These are phyloP conservation scores for Meles meles DNA, from an alignment of 2,113 vertebrate species.

Conservation along the genomic window DNA sequence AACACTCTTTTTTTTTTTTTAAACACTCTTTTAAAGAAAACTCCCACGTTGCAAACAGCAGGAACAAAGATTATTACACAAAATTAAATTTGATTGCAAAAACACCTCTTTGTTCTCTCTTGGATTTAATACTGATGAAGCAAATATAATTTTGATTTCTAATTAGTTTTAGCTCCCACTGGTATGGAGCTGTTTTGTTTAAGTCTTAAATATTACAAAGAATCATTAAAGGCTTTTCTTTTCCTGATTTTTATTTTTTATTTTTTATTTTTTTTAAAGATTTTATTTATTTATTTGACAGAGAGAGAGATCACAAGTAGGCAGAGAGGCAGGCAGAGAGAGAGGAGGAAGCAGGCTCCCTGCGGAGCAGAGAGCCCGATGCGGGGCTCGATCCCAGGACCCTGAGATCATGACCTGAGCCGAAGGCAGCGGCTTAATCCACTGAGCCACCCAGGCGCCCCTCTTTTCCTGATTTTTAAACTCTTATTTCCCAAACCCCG, in stretches of 20 bases:
- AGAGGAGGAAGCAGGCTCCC: too few relatives aligned
- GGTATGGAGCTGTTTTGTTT: conserved; percentile 38
- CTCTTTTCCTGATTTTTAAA: neutral
- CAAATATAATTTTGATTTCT: conserved; percentile 55
- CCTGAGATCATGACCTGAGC: too few relatives aligned
- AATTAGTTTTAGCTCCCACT: conserved; percentile 60
- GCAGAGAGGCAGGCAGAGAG: too few relatives aligned
- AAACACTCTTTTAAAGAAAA: neutral
- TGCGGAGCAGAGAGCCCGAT: too few relatives aligned
- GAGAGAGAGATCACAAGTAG: too few relatives aligned
- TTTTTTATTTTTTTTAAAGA: too few relatives aligned
- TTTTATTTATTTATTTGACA: too few relatives aligned
- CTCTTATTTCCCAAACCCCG: neutral
- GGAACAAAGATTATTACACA: conserved; percentile 3
- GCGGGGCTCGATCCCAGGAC: too few relatives aligned
- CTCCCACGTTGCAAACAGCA: conserved; percentile 15
- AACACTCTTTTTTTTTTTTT: conserved; percentile 9
- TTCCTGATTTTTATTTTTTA: neutral
- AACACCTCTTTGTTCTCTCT: conserved; percentile 37
- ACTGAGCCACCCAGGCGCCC: too few relatives aligned
- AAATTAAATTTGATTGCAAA: conserved; percentile 64
- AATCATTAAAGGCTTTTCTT: conserved; percentile 44
- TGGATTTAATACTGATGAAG: conserved; percentile 36
- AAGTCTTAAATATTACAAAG: conserved; percentile 56
- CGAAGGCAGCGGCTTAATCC: too few relatives aligned